phyloP scores from a whole-genome alignment of 2,888 invertebrate genomes.

The Lutraria lutraria region DNA sequence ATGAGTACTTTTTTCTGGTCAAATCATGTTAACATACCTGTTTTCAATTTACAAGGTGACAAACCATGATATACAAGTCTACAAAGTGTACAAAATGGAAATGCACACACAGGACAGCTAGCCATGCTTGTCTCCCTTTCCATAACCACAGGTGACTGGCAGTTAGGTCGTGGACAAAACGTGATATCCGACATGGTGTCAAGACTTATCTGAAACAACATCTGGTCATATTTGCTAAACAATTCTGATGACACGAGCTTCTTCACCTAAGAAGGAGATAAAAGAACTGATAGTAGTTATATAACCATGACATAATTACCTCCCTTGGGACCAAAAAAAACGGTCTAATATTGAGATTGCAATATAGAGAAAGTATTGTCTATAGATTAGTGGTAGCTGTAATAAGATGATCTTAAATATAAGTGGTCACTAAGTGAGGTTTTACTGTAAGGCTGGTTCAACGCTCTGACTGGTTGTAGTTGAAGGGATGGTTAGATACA shows the following conservation, averaged over 20 bases:
- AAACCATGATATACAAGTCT: constrained; percentile 89
- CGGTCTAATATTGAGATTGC: no score
- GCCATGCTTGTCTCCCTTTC: constrained; percentile 87
- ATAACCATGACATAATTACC: background rate
- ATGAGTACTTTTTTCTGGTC: no score
- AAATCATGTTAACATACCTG: constrained; percentile 83
- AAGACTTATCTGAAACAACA: constrained; percentile 88
- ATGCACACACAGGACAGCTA: constrained; percentile 89
- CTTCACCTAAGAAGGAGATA: constrained; percentile 85
- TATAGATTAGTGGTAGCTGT: no score
- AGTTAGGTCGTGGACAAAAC: constrained; percentile 89
- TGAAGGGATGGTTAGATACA: no score
- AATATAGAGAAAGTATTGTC: no score
- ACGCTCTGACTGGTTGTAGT: no score
- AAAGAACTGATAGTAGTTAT: background rate
- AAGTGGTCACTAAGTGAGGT: no score
- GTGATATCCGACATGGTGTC: constrained; percentile 89
- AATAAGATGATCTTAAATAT: no score
- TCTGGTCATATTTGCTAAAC: constrained; percentile 89
- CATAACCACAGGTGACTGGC: constrained; percentile 89
- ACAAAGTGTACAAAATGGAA: constrained; percentile 90
- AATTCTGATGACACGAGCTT: constrained; percentile 88
- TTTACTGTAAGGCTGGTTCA: no score
- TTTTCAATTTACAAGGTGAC: constrained; percentile 88
- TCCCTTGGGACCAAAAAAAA: no score